Conservation (phyloP, 1,140 invertebrate species). For the Caenorhabditis briggsae region DNA sequence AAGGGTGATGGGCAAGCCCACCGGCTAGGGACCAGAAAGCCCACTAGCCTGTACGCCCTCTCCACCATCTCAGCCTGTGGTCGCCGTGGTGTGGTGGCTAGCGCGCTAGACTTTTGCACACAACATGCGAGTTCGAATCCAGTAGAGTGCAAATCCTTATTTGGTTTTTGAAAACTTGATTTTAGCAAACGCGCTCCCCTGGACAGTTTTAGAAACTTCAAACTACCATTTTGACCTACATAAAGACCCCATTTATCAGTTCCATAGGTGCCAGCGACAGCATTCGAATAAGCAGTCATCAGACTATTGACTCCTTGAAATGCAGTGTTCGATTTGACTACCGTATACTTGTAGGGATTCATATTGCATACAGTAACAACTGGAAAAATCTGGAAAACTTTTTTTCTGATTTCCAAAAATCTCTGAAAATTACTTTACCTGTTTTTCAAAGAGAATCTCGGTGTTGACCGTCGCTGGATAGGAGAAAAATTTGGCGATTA, state of each 20-base stretch:
- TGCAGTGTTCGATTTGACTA: constrained; percentile 22
- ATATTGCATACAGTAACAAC: constrained; percentile 60
- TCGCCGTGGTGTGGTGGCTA: too few species aligned
- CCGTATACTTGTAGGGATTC: constrained; percentile 57
- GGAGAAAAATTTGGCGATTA: constrained; percentile 56
- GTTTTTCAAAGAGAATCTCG: constrained; percentile 51
- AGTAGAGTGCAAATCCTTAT: background rate
- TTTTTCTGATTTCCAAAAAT: too few species aligned
- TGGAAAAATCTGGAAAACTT: constrained; percentile 52
- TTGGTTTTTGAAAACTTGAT: too few species aligned
- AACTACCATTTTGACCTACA: background rate
- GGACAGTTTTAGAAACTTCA: too few species aligned
- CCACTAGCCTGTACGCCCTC: too few species aligned
- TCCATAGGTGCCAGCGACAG: background rate
- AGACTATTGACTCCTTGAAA: constrained; percentile 44
- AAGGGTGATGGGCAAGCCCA: too few species aligned
- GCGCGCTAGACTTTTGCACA: too few species aligned
- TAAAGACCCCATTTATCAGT: constrained; percentile 51
- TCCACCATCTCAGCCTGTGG: too few species aligned
- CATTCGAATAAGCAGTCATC: constrained; percentile 13
- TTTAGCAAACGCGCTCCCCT: too few species aligned
- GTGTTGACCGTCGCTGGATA: constrained; percentile 59
- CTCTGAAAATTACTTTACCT: too few species aligned
- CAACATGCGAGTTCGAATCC: background rate
- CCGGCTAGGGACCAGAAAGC: too few species aligned